These are phyloP conservation scores for Neelides sp. DNA, from an alignment of 1,140 invertebrate species.

Conservation along the genomic window DNA sequence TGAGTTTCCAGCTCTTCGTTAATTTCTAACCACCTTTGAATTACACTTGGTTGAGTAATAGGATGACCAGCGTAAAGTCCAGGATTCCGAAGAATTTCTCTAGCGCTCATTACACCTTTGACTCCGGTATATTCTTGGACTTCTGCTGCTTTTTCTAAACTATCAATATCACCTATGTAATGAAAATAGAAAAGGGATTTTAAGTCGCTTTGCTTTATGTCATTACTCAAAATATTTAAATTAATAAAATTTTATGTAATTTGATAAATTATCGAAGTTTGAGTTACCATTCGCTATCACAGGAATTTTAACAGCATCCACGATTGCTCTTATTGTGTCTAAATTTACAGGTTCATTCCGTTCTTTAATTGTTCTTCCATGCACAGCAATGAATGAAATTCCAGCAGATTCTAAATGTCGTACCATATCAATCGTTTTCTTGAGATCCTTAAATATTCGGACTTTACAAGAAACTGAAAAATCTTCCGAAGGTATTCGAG, in stretches of 20 bases:
- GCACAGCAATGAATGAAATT: conserved; percentile 74
- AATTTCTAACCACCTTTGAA: conserved; percentile 76
- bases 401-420: conserved; percentile 68
- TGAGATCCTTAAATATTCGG: conserved; percentile 51
- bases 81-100: conserved; percentile 80
- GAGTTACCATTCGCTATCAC: conserved; percentile 87
- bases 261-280: too few relatives aligned
- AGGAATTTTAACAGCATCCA: conserved; percentile 57
- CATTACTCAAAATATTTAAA: too few relatives aligned
- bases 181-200: too few relatives aligned
- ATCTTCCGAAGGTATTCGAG: conserved; percentile 49
- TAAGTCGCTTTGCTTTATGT: too few relatives aligned
- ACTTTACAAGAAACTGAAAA: conserved; percentile 90
- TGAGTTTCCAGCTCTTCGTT: conserved; percentile 45
- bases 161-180: conserved; percentile 26
- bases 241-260: too few relatives aligned
- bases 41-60: conserved; percentile 58
- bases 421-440: conserved; percentile 57
- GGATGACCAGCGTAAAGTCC: conserved; percentile 60
- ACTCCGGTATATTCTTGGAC: conserved; percentile 56
- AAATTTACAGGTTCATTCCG: conserved; percentile 63
- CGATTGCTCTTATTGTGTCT: conserved; percentile 57
- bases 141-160: conserved; percentile 51
- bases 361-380: conserved; percentile 73
- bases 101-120: conserved; percentile 76